A percentile compares a stretch with the other conserved stretches of the same genome.
Evolutionary conservation across 2,797 vertebrate species (phyloP).

Genomic region (Sebastes umbrosus): DNA sequence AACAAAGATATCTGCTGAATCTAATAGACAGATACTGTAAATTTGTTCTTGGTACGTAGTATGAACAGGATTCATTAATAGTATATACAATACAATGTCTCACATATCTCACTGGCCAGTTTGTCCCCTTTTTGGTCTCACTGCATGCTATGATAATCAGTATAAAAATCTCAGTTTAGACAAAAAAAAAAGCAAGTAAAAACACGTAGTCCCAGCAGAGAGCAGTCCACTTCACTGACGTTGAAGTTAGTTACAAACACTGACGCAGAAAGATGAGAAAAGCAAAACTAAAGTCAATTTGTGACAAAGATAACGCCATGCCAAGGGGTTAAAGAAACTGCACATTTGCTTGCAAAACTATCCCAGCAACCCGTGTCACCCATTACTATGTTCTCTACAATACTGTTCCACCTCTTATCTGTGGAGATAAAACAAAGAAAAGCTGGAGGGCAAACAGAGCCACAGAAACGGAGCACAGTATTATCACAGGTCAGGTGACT

Average conservation of each 20-base stretch:
- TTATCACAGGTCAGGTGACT: constrained; percentile 46
- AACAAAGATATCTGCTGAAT: constrained; percentile 7
- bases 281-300: neutral
- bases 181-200: constrained; percentile 10
- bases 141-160: constrained; percentile 30
- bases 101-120: constrained; percentile 26
- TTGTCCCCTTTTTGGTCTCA: constrained; percentile 55
- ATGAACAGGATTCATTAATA: constrained; percentile 24
- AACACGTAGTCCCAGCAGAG: neutral
- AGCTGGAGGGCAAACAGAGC: constrained; percentile 37
- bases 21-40: neutral
- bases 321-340: constrained; percentile 27
- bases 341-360: constrained; percentile 1
- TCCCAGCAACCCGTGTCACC: neutral
- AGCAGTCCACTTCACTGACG: neutral
- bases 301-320: neutral
- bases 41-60: constrained; percentile 33
- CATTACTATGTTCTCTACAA: constrained; percentile 23
- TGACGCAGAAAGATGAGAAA: constrained; percentile 9
- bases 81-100: constrained; percentile 30
- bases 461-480: constrained; percentile 1
- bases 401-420: constrained; percentile 56
- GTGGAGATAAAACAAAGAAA: constrained; percentile 44
- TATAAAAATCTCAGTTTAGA: constrained; percentile 4
- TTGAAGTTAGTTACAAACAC: constrained; percentile 26